phyloP scores from a whole-genome alignment of 2,113 vertebrate genomes.

The Pollachius pollachius region DNA sequence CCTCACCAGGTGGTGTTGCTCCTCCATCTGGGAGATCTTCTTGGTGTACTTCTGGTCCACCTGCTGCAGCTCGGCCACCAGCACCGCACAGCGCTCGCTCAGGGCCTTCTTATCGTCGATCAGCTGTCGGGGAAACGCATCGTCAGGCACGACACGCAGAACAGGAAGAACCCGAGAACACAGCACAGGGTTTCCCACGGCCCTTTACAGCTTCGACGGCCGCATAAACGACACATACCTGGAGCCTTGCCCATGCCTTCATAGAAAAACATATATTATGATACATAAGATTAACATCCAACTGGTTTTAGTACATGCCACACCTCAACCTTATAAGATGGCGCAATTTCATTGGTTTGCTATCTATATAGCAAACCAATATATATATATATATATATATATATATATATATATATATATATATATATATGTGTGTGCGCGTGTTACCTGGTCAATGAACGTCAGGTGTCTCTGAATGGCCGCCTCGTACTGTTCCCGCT shows the following conservation, averaged over 20 bases:
- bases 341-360: too few species aligned
- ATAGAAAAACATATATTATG: too few species aligned
- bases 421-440: background rate
- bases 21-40: constrained; percentile 86
- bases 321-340: too few species aligned
- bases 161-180: background rate
- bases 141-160: background rate
- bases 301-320: too few species aligned
- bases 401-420: too few species aligned
- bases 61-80: constrained; percentile 84
- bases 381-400: too few species aligned
- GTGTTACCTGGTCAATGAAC: constrained; percentile 91
- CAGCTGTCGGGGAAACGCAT: constrained; percentile 69
- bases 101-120: constrained; percentile 90
- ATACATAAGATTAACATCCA: too few species aligned
- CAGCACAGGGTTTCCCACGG: too few species aligned
- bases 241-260: too few species aligned
- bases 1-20: constrained; percentile 90
- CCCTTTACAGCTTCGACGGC: too few species aligned
- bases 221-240: too few species aligned
- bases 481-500: constrained; percentile 90
- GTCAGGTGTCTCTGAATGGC: constrained; percentile 88
- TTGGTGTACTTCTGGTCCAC: constrained; percentile 87
- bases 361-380: too few species aligned
- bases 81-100: constrained; percentile 84